Base-by-base conservation (phyloP, 2,113 vertebrate genomes). In the Apeltes quadracus region DNA sequence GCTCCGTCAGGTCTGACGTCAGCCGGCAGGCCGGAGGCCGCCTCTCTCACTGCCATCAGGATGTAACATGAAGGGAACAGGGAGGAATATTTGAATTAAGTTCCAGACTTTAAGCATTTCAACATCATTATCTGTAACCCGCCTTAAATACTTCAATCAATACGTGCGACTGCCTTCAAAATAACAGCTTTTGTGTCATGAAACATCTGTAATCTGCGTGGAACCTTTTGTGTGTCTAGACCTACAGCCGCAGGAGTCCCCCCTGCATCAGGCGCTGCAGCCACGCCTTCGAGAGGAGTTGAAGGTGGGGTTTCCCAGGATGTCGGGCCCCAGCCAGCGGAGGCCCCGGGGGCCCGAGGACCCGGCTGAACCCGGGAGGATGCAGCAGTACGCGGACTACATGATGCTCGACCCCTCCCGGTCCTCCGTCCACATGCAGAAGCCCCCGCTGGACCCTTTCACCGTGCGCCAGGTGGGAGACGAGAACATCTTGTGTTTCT, bases 341-440 rank as follows among this genome's bases (percentile, higher is more conserved):
- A 79, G 63, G 41, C 27, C 39, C 29, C 82, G 44, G 56, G 76
- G 50, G 12, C 22, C 66, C 0, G 73, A 69, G 61, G 85, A 76
- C 6, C 55, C 61, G 38, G 63, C 41, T 3, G 88, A 91, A 43
- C 84, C 89, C 0, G 89, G 93, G 0, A 82, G 93, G 84, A 76
- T 94, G 74, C 94, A 95, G 69, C 90, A 94, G 23, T 95, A 96
- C 76, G 81, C 96, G 91, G 95, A 97, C 79, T 95, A 97, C 57
- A 90, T 96, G 80, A 91, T 96, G 74, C 91, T 96, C 1, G 93
- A 95, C 0, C 85, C 91, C 0, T 80, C 96, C 13, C 82, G 76
- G 20, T 83, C 92, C n/a, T 88, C 94, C 1, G 93, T 95, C 18
- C 91, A 93, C 75, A 94, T 10, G 90, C 95, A 97, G 78, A 90